Percentiles rank a stretch among this genome's conserved stretches.
These are phyloP conservation scores for Myripristis jacobus DNA, from an alignment of 2,797 vertebrate genomes.

Conservation along the genomic window DNA sequence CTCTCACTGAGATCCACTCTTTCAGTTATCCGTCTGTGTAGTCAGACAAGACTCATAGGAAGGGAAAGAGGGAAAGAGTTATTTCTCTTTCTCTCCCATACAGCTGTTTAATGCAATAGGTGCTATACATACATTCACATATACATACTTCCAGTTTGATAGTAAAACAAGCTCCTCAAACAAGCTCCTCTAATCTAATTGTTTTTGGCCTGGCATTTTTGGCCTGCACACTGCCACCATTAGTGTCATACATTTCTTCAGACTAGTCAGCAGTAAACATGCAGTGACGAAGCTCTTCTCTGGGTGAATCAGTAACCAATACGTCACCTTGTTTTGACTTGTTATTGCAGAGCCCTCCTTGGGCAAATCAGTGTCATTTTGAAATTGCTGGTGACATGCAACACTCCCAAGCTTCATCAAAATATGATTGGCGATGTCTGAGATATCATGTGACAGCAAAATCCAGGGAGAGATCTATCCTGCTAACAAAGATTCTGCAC, in stretches of 20 bases:
- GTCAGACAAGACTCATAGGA: background rate
- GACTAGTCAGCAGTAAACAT: slow-evolving; percentile 44
- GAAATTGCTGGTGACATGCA: background rate
- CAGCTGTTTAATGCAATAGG: too few relatives aligned
- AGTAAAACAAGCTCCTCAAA: slow-evolving; percentile 14
- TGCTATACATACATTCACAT: too few relatives aligned
- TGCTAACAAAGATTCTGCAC: too few relatives aligned
- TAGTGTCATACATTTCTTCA: slow-evolving; percentile 41
- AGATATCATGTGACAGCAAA: too few relatives aligned
- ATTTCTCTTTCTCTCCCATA: too few relatives aligned
- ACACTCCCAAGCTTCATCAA: too few relatives aligned
- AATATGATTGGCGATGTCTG: too few relatives aligned
- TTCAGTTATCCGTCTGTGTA: slow-evolving; percentile 3
- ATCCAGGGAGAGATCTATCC: too few relatives aligned
- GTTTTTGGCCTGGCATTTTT: slow-evolving; percentile 37
- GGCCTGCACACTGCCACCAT: slow-evolving; percentile 38
- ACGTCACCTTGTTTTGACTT: slow-evolving; percentile 28
- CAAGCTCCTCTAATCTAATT: slow-evolving; percentile 48
- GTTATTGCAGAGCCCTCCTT: slow-evolving; percentile 40
- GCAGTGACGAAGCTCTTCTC: slow-evolving; percentile 24
- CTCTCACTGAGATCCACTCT: too few relatives aligned
- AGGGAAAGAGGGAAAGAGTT: too few relatives aligned
- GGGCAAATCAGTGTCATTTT: slow-evolving; percentile 44
- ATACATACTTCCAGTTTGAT: slow-evolving; percentile 20
- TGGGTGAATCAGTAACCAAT: too few relatives aligned